Conservation (phyloP, 2,797 vertebrate species). For the Pantherophis alleghaniensis region DNA sequence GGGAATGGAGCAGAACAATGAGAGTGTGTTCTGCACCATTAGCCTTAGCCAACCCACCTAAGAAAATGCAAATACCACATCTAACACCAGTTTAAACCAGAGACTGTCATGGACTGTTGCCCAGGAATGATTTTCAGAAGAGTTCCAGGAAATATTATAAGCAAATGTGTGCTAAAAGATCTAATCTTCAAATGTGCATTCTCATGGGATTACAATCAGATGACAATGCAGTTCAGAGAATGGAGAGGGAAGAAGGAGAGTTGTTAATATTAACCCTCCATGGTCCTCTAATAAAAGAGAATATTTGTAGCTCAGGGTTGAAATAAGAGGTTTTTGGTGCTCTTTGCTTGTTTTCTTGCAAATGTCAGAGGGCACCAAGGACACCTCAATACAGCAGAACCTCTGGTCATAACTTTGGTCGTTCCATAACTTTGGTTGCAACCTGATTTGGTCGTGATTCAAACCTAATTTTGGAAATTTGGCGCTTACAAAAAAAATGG, state of each 20-base stretch:
- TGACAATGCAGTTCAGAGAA: neutral
- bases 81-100: neutral
- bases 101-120: neutral
- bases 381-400: no score
- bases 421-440: no score
- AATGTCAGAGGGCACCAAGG: neutral
- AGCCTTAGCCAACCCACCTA: neutral
- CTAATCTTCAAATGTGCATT: neutral
- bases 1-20: neutral
- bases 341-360: neutral
- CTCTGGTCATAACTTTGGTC: no score
- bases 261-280: neutral
- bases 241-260: neutral
- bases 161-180: neutral
- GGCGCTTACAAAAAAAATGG: no score
- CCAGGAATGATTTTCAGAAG: neutral
- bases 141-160: neutral
- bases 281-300: neutral
- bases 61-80: neutral
- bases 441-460: no score
- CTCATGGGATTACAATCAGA: neutral
- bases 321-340: neutral
- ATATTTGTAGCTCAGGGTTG: no score
- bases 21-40: neutral
- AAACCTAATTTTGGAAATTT: no score